These are phyloP conservation scores for Myripristis murdjan DNA, from an alignment of 2,797 vertebrate genomes.

Conservation along the genomic window DNA sequence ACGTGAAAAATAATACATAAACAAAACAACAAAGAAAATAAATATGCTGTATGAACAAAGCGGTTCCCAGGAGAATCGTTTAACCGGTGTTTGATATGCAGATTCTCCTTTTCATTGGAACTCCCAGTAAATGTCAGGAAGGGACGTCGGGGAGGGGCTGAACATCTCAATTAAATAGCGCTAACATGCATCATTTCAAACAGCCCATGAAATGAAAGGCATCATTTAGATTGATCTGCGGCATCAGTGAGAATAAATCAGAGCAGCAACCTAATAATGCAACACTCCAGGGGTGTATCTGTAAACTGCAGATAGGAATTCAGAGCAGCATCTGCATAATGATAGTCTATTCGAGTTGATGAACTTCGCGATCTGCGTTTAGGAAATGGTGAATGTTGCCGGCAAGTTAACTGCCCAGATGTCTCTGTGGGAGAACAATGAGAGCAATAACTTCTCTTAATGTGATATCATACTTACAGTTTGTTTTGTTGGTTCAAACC, in stretches of 20 bases:
- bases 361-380: conserved; percentile 43
- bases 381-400: conserved; percentile 24
- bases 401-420: conserved; percentile 20
- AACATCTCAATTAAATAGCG: conserved; percentile 80
- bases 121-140: conserved; percentile 75
- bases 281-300: conserved; percentile 45
- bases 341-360: conserved; percentile 44
- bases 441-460: conserved; percentile 3
- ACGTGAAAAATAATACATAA: conserved; percentile 53
- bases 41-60: conserved; percentile 37
- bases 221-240: conserved; percentile 77
- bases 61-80: conserved; percentile 64
- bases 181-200: conserved; percentile 75
- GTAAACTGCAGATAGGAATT: conserved; percentile 60
- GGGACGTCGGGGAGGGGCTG: conserved; percentile 65
- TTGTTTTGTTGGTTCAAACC: conserved; percentile 37
- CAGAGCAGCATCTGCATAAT: conserved; percentile 55
- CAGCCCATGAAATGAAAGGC: conserved; percentile 78
- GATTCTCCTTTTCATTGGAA: conserved; percentile 72
- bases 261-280: conserved; percentile 63
- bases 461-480: conserved; percentile 23
- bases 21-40: conserved; percentile 71
- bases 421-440: conserved; percentile 29
- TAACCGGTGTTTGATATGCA: conserved; percentile 83
- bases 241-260: conserved; percentile 76